Evolutionary conservation across 2,113 vertebrate species (phyloP).

Genomic region (Phrynocephalus versicolor): DNA sequence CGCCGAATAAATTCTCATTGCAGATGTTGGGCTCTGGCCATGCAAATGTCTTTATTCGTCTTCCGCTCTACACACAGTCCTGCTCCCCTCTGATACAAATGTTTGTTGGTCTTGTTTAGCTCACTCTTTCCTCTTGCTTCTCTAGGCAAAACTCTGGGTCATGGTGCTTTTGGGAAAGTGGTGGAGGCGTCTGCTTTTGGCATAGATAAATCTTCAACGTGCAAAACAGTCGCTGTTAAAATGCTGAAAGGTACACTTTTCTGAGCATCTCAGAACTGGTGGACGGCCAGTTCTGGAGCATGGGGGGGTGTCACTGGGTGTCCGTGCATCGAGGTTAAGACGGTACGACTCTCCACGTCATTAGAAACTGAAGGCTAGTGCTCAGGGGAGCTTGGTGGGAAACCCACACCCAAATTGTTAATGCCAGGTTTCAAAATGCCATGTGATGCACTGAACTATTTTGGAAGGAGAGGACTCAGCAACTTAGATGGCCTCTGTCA

Average conservation of each 20-base stretch:
- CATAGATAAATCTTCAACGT: constrained; percentile 94
- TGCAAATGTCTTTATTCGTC: too few relatives aligned
- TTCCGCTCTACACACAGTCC: neutral
- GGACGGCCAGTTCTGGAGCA: constrained; percentile 20
- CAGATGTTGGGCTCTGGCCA: too few relatives aligned
- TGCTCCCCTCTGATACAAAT: constrained; percentile 37
- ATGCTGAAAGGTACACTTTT: constrained; percentile 91
- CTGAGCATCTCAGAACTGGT: constrained; percentile 21
- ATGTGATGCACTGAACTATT: too few relatives aligned
- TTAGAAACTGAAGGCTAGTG: neutral
- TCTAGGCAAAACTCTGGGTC: constrained; percentile 93
- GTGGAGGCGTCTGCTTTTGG: constrained; percentile 94
- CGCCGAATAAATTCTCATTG: too few relatives aligned
- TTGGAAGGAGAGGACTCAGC: too few relatives aligned
- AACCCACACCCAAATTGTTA: too few relatives aligned
- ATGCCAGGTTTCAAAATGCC: too few relatives aligned
- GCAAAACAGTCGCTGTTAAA: constrained; percentile 96
- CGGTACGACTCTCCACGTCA: neutral
- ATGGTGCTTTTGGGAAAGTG: constrained; percentile 94
- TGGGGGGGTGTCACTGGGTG: neutral
- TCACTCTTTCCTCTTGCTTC: constrained; percentile 70
- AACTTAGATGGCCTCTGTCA: too few relatives aligned
- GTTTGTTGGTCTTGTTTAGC: constrained; percentile 31
- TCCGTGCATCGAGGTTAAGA: neutral
- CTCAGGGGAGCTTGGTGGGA: neutral